Percentiles rank a stretch among this genome's conserved stretches.
phyloP scores from a whole-genome alignment of 2,797 vertebrate genomes.

The Malurus leucopterus region DNA sequence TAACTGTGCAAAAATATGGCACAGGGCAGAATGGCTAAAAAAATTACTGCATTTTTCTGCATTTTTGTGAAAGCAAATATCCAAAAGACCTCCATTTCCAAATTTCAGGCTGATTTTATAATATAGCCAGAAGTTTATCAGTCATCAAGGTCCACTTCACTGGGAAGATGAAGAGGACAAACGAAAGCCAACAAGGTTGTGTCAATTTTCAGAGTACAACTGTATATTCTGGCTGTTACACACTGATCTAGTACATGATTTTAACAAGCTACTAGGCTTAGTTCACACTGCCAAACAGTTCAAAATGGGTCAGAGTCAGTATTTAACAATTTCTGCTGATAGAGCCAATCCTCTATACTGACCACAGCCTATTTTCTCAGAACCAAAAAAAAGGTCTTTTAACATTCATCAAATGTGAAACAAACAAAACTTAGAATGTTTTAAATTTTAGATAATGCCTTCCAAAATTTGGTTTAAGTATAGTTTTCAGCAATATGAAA shows the following conservation, averaged over 20 bases:
- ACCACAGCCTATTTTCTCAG: not conserved
- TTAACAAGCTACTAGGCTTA: not conserved
- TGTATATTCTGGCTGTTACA: constrained; percentile 9
- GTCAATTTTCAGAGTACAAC: constrained; percentile 64
- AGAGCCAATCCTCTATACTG: not conserved
- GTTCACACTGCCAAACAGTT: constrained; percentile 31
- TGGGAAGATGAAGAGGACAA: not conserved
- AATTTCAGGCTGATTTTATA: not conserved
- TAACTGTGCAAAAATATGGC: not conserved
- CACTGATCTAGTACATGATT: not conserved
- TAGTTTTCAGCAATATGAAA: constrained; percentile 58
- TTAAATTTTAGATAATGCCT: constrained; percentile 50
- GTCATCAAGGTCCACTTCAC: not conserved
- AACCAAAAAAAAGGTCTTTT: not conserved
- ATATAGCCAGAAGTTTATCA: not conserved
- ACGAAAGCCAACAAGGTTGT: not conserved
- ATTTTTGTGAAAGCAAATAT: not conserved
- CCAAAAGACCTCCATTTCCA: not conserved
- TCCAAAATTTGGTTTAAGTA: constrained; percentile 51
- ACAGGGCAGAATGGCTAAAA: not conserved
- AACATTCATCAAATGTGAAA: not conserved
- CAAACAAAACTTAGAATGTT: not conserved
- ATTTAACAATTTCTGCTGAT: not conserved
- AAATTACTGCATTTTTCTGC: not conserved
- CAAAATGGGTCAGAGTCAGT: not conserved